These are phyloP conservation scores for Actinia equina DNA, from an alignment of 64 coral and sea anemone species.

Conservation along the genomic window DNA sequence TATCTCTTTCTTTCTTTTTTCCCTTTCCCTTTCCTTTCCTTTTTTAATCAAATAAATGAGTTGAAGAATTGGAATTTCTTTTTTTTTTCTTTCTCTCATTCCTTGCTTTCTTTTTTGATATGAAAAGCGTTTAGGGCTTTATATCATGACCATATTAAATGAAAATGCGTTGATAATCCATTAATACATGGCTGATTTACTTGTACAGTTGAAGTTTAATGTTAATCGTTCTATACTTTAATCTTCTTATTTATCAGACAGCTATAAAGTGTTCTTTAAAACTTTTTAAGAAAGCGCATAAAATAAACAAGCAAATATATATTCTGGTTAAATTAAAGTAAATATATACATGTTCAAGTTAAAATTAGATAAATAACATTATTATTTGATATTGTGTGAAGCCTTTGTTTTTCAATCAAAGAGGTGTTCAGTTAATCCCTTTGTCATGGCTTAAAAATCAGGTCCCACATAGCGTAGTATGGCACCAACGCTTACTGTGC, in stretches of 20 bases:
- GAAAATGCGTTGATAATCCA: background rate
- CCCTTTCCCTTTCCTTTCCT: too few relatives aligned
- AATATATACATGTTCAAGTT: background rate
- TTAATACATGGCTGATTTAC: background rate
- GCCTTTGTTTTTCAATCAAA: background rate
- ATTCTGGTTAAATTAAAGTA: background rate
- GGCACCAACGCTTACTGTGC: background rate
- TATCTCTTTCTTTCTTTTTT: too few relatives aligned
- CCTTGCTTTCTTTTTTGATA: too few relatives aligned
- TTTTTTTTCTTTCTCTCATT: too few relatives aligned
- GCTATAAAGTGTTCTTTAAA: background rate
- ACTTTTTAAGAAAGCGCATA: background rate
- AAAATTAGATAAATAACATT: background rate
- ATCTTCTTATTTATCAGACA: background rate
- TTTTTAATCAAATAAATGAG: too few relatives aligned
- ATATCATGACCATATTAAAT: background rate
- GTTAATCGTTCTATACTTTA: background rate
- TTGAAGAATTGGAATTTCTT: too few relatives aligned
- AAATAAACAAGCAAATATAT: background rate
- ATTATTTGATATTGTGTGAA: conserved; percentile 3
- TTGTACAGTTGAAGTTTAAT: background rate
- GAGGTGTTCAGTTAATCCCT: background rate
- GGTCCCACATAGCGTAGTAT: background rate
- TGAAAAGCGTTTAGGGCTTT: too few relatives aligned
- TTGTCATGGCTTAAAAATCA: background rate